Conservation (phyloP, 2,888 invertebrate species). For the Epirrhoe tristata region DNA sequence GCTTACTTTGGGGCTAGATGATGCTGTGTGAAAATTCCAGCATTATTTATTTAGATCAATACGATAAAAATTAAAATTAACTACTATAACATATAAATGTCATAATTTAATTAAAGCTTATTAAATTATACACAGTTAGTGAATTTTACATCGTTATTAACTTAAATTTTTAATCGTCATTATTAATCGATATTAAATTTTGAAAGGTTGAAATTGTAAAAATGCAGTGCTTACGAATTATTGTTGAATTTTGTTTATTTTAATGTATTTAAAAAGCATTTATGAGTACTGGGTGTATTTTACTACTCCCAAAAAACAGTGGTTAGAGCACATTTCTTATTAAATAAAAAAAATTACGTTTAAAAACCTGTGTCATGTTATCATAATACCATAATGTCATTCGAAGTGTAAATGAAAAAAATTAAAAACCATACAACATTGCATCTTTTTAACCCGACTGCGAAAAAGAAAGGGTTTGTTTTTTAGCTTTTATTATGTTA, state of each 20-base stretch:
- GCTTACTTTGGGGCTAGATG: no score
- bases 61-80: no score
- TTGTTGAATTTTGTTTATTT: no score
- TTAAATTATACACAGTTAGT: constrained; percentile 35
- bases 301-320: no score
- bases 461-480: background rate
- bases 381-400: background rate
- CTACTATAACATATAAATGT: constrained; percentile 14
- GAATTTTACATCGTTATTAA: constrained; percentile 38
- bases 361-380: background rate
- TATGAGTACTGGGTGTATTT: no score
- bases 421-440: background rate
- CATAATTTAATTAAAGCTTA: constrained; percentile 32
- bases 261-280: no score
- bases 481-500: background rate
- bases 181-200: constrained; percentile 45
- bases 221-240: background rate
- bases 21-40: no score
- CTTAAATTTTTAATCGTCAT: constrained; percentile 36
- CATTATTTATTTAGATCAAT: no score
- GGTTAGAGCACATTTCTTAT: no score
- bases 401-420: background rate
- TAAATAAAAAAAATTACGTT: no score
- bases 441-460: background rate
- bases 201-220: constrained; percentile 33